Base-by-base conservation (phyloP, 1,140 invertebrate species). In the Drosophila ohnishii region DNA sequence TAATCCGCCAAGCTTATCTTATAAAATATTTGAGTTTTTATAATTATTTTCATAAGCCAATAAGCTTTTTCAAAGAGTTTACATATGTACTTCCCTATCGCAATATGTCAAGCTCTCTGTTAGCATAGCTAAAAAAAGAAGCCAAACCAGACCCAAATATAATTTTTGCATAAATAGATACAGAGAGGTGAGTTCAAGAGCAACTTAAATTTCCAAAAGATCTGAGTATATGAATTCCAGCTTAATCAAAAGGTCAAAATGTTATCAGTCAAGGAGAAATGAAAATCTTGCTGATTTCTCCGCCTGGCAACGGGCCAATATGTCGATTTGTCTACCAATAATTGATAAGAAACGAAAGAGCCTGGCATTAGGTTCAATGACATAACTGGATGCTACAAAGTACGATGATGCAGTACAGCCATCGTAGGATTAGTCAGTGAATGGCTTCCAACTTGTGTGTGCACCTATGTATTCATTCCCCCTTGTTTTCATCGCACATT, bases 281-380 rank as follows among this genome's bases (percentile, higher is more conserved):
- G 11, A 45, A 45, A 45, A 34, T 44, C 10, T 19, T 55, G 40
- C 25, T 34, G 61, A 42, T 48, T 42, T 63, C 50, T 47, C 53
- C 53, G 75, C 65, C 28, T 87, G 42, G 83, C 62, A 86, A 86
- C 82, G 14, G n/a, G 25, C 11, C 13, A 51, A 45, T 35, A 45
- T 47, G 44, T 55, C 9, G 11, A 65, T 64, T 64, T n/a, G 56
- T 25, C 30, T 37, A 3, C 60, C 64, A 69, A 77, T 69, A 56
- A 44, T 57, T 75, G 82, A 79, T 85, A 78, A 87, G 75, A 19
- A 70, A 58, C 48, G 48, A 19, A 22, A 53, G 19, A 53, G 51
- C 11, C 40, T 30, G 60, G 44, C 65, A 69, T 64, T 32, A 62
- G 71, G 82, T 86, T 86, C 75, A 86, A 73, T 73, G 79, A 70